A percentile compares a stretch with the other conserved stretches of the same genome.
These are phyloP conservation scores for Momotus momota DNA, from an alignment of 2,797 vertebrate species.

Conservation along the genomic window DNA sequence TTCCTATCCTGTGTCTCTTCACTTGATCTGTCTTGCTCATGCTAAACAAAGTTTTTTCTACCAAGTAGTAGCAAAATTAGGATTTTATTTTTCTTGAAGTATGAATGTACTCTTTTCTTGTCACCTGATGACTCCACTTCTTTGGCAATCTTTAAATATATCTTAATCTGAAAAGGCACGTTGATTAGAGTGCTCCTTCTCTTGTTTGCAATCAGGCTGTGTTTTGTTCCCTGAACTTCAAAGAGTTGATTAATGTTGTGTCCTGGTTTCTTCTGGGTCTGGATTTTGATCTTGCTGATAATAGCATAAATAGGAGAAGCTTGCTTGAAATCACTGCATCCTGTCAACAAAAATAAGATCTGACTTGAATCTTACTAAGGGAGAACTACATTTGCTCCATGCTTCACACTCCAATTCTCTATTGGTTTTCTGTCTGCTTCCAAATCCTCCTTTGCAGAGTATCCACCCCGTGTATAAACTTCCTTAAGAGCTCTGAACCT, in stretches of 20 bases:
- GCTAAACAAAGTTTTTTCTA: background rate
- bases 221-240: conserved; percentile 55
- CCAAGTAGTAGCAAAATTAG: background rate
- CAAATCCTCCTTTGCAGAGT: background rate
- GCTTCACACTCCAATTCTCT: background rate
- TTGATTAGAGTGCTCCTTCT: conserved; percentile 18
- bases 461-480: background rate
- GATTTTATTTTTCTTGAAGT: background rate
- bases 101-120: background rate
- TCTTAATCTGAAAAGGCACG: background rate
- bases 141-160: conserved; percentile 32
- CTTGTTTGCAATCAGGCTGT: conserved; percentile 31
- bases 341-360: conserved; percentile 41
- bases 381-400: background rate
- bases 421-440: background rate
- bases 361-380: conserved; percentile 23
- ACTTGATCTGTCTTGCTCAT: background rate
- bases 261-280: conserved; percentile 19
- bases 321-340: conserved; percentile 25
- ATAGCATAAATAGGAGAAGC: background rate
- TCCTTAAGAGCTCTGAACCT: background rate
- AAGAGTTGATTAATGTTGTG: conserved; percentile 24
- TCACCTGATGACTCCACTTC: background rate
- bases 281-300: conserved; percentile 45
- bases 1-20: background rate